A percentile compares a stretch with the other conserved stretches of the same genome.
Conservation (phyloP, 2,797 vertebrate species). For the Crocidura indochinensis region DNA sequence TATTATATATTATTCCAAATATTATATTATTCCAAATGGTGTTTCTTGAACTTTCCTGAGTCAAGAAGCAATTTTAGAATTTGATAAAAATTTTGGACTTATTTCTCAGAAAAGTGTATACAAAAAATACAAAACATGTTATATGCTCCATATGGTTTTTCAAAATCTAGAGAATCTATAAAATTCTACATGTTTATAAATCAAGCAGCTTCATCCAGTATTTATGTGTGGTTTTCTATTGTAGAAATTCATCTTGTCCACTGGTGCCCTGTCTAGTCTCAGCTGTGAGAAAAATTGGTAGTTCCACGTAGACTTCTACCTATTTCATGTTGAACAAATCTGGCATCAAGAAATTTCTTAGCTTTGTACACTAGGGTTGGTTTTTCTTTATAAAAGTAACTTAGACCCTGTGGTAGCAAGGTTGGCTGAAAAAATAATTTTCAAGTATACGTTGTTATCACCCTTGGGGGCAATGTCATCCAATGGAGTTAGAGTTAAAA, state of each 20-base stretch:
- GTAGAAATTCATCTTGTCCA: neutral
- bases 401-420: neutral
- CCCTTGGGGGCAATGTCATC: too few relatives aligned
- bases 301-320: neutral
- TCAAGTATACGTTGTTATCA: neutral
- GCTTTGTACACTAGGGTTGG: neutral
- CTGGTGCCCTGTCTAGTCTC: neutral
- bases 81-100: slow-evolving; percentile 23
- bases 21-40: slow-evolving; percentile 26
- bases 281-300: neutral
- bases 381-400: too few relatives aligned
- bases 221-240: neutral
- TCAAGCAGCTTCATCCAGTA: neutral
- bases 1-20: slow-evolving; percentile 49
- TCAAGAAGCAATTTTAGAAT: slow-evolving; percentile 32
- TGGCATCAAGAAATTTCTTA: neutral
- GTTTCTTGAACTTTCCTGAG: slow-evolving; percentile 25
- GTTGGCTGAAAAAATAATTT: neutral
- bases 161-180: neutral
- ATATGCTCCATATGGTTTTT: neutral
- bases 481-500: neutral
- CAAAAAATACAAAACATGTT: slow-evolving; percentile 8
- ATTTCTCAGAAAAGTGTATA: slow-evolving; percentile 11
- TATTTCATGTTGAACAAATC: neutral
- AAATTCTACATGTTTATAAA: neutral